Conservation (phyloP, 1,140 invertebrate genomes). For the Pseudomyrmex gracilis region DNA sequence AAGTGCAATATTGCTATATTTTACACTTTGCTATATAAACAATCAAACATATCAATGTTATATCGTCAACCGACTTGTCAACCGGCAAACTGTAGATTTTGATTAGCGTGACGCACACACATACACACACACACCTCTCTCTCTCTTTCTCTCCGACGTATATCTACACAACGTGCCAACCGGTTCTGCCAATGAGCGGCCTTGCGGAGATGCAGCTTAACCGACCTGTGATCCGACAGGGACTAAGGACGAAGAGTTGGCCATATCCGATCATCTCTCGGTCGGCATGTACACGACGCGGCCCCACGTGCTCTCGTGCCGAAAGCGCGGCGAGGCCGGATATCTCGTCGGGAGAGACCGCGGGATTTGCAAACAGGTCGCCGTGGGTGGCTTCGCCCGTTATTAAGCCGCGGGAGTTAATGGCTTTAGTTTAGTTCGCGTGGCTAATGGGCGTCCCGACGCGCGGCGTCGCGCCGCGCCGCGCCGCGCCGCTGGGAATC, state of each 20-base stretch:
- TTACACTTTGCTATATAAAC: not conserved
- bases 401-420: constrained; percentile 81
- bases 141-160: no score
- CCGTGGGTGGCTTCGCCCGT: constrained; percentile 63
- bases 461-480: constrained; percentile 45
- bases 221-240: constrained; percentile 41
- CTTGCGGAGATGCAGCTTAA: constrained; percentile 4
- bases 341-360: constrained; percentile 58
- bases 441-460: constrained; percentile 79
- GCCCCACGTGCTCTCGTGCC: constrained; percentile 51
- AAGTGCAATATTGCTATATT: no score
- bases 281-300: not conserved
- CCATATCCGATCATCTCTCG: constrained; percentile 60
- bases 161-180: no score
- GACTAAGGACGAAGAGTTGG: constrained; percentile 67
- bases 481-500: constrained; percentile 73
- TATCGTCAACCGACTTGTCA: no score
- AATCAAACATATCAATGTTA: no score
- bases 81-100: no score
- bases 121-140: no score
- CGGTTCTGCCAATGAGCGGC: no score
- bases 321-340: constrained; percentile 36
- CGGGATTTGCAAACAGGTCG: constrained; percentile 67
- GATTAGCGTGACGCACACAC: no score
- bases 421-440: constrained; percentile 82